Evolutionary conservation across 2,113 vertebrate species (phyloP).

Genomic region (Pseudorasbora parva): DNA sequence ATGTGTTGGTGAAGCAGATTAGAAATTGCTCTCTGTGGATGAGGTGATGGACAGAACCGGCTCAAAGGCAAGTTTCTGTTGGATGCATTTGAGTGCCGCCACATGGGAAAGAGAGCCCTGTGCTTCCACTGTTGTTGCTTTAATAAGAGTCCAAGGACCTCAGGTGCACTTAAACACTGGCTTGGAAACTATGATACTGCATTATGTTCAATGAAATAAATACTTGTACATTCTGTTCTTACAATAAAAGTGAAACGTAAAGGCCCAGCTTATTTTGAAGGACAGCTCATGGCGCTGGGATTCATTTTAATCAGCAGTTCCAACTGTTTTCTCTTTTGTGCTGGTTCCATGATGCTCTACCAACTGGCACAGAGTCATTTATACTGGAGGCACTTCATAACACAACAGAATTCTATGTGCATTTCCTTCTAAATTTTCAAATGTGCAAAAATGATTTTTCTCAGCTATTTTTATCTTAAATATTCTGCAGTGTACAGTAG

Average conservation of each 20-base stretch:
- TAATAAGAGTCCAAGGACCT: not conserved
- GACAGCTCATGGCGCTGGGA: not conserved
- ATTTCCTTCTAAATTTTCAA: not conserved
- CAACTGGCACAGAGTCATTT: slow-evolving; percentile 18
- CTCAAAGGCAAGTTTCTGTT: slow-evolving; percentile 40
- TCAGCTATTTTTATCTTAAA: not conserved
- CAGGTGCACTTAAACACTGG: not conserved
- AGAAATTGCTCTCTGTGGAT: slow-evolving; percentile 21
- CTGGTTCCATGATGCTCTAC: not conserved
- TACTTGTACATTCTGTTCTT: not conserved
- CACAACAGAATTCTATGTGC: not conserved
- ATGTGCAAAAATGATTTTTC: not conserved
- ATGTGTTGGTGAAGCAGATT: slow-evolving; percentile 35
- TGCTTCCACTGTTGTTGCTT: not conserved
- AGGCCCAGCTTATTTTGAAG: not conserved
- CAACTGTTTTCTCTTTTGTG: slow-evolving; percentile 5
- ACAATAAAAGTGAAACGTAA: not conserved
- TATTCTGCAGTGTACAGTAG: not conserved
- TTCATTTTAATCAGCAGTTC: not conserved
- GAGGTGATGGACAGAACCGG: slow-evolving; percentile 29
- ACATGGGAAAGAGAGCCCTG: not conserved
- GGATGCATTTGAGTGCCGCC: slow-evolving; percentile 13
- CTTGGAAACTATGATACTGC: not conserved
- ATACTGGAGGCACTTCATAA: not conserved
- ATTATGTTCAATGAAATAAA: not conserved